phyloP scores from a whole-genome alignment of 1,140 invertebrate genomes.

The Mycetomoellerius zeteki region DNA sequence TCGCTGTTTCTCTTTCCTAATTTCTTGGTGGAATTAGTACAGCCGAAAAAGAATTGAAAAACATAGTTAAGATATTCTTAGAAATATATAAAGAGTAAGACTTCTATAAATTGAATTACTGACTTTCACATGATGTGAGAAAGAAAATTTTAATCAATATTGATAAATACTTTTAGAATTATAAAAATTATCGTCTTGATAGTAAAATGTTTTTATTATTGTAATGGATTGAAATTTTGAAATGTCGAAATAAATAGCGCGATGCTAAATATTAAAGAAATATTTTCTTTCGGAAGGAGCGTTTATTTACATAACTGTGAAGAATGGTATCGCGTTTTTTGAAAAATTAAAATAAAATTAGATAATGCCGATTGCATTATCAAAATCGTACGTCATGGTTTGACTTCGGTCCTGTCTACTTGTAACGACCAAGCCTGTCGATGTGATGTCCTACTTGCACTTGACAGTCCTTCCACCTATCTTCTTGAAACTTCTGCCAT shows the following conservation, averaged over 20 bases:
- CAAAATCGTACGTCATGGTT: not conserved
- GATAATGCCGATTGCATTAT: not conserved
- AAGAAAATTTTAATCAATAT: not conserved
- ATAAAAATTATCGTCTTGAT: not conserved
- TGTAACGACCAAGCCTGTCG: conserved; percentile 41
- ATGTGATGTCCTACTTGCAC: conserved; percentile 49
- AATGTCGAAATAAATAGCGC: conserved; percentile 4
- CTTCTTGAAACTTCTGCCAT: conserved; percentile 71
- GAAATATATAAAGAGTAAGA: not conserved
- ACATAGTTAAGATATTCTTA: conserved; percentile 17
- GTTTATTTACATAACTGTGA: conserved; percentile 22
- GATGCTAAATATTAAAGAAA: conserved; percentile 12
- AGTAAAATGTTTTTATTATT: not conserved
- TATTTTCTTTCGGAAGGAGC: conserved; percentile 25
- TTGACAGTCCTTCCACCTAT: conserved; percentile 57
- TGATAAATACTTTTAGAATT: not conserved
- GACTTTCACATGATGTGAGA: not conserved
- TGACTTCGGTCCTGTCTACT: not conserved
- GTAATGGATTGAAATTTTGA: not conserved
- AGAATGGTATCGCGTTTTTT: not conserved
- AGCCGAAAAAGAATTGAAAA: not conserved
- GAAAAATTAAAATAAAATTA: not conserved
- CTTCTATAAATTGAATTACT: not conserved
- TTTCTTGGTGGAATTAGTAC: conserved; percentile 43
- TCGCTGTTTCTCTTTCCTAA: conserved; percentile 56